Percentiles rank a stretch among this genome's conserved stretches.
phyloP scores from a whole-genome alignment of 2,888 invertebrate species.

The Aspidiotus rigidus region DNA sequence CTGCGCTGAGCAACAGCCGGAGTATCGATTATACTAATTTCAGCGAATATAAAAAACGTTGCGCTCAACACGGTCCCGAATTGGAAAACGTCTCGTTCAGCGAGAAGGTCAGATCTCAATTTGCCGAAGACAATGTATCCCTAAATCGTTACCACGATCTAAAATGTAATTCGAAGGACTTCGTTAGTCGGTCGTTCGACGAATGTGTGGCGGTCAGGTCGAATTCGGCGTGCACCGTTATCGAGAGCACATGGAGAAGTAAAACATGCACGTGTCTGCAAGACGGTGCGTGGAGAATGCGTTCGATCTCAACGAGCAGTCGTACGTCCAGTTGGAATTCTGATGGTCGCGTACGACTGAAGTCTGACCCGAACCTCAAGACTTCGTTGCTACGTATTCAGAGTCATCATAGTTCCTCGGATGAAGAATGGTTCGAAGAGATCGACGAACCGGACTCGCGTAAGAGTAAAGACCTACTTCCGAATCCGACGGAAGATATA shows the following conservation, averaged over 20 bases:
- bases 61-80: background rate
- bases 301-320: slow-evolving; percentile 25
- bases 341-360: slow-evolving; percentile 40
- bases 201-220: slow-evolving; percentile 17
- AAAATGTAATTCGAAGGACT: background rate
- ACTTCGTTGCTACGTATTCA: slow-evolving; percentile 42
- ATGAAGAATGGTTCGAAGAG: slow-evolving; percentile 47
- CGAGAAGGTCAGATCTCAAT: background rate
- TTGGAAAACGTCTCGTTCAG: background rate
- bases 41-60: slow-evolving; percentile 15
- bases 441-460: slow-evolving; percentile 38
- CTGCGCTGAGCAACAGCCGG: slow-evolving; percentile 20
- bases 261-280: slow-evolving; percentile 26
- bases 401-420: slow-evolving; percentile 46
- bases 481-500: slow-evolving; percentile 18
- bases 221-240: slow-evolving; percentile 15
- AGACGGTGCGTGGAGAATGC: slow-evolving; percentile 21
- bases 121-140: slow-evolving; percentile 27
- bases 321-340: slow-evolving; percentile 20
- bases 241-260: slow-evolving; percentile 23
- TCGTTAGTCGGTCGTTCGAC: slow-evolving; percentile 27
- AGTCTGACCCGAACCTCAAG: slow-evolving; percentile 40
- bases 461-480: background rate
- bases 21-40: slow-evolving; percentile 15
- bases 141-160: slow-evolving; percentile 15